A percentile compares a stretch with the other conserved stretches of the same genome.
These are phyloP conservation scores for Mellivora capensis DNA, from an alignment of 2,113 vertebrate species.

Conservation along the genomic window DNA sequence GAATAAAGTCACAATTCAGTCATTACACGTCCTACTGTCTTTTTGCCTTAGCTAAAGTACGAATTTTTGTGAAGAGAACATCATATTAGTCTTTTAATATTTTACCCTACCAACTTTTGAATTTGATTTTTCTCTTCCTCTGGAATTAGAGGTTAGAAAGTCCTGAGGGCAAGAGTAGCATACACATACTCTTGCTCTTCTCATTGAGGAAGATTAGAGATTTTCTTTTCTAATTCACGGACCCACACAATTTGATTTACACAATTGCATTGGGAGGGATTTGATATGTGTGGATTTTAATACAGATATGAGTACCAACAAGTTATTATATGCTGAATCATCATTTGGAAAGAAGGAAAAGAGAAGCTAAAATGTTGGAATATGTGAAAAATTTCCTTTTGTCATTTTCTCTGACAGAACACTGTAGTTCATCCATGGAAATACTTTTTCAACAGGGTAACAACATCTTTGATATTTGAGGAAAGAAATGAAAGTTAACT, in stretches of 20 bases:
- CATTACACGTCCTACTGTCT: not conserved
- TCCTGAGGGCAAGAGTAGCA: not conserved
- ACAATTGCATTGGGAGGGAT: not conserved
- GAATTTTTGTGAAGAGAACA: not conserved
- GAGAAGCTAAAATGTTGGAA: not conserved
- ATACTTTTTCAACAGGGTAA: not conserved
- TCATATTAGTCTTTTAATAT: not conserved
- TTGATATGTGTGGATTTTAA: not conserved
- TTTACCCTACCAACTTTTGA: not conserved
- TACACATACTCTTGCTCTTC: not conserved
- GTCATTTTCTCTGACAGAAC: not conserved
- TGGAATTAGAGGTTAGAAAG: not conserved
- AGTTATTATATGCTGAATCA: not conserved
- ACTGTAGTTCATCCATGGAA: not conserved
- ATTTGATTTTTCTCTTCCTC: not conserved
- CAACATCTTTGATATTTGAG: not conserved
- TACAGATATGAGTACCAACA: not conserved
- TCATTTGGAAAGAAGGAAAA: not conserved
- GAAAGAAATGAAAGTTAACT: constrained; percentile 22
- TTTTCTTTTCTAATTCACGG: not conserved
- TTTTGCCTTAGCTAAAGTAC: not conserved
- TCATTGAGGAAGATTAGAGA: not conserved
- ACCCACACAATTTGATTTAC: not conserved
- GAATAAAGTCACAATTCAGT: not conserved
- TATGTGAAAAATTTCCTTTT: not conserved